Evolutionary conservation across 2,888 invertebrate species (phyloP), one percentile per base, ranked within the genome.

Genomic region (Mayetiola destructor): DNA sequence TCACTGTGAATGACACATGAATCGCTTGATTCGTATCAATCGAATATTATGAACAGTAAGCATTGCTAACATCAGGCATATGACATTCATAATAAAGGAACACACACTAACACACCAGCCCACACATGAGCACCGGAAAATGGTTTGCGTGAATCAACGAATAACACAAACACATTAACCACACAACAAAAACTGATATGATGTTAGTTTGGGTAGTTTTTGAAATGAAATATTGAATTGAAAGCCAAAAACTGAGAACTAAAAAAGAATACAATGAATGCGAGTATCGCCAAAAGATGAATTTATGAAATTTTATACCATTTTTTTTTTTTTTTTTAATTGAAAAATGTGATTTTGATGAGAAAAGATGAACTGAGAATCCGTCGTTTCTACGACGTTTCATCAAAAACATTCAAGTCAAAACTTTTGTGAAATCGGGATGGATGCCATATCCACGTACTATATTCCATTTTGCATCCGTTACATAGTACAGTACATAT

Each of bases 1-100:
- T 55, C 56, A 36, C 59, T 60, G 60, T 61, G 61, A 60, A 48
- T 61, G 61, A 60, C 61, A 60, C 59, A 59, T 61, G 61, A 61
- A 61, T 61, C 61, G 61, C 59, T 61, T 61, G 59, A 40, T 54
- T 57, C 58, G 56, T 57, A 57, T 40, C 56, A 58, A 42, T 55
- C 56, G 59, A 52, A 59, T 55, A 55, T 20, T 20, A 36, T 55
- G 48, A 27, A 48, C 23, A 23, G 48, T 27, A 48, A 48, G 48
- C 48, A 48, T 27, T 48, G 48, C n/a, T n/a, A 14, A 48, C 23
- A 27, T 23, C 48, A 48, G 48, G 27, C 48, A 48, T 8, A 48
- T 48, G 48, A 48, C 48, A 48, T 27, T 27, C 23, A 16, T 27
- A 48, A n/a, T 48, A n/a, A 23, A 48, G 9, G 48, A 27, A 48